Conservation (phyloP, 2,113 vertebrate genomes). For the Odontesthes bonariensis region DNA sequence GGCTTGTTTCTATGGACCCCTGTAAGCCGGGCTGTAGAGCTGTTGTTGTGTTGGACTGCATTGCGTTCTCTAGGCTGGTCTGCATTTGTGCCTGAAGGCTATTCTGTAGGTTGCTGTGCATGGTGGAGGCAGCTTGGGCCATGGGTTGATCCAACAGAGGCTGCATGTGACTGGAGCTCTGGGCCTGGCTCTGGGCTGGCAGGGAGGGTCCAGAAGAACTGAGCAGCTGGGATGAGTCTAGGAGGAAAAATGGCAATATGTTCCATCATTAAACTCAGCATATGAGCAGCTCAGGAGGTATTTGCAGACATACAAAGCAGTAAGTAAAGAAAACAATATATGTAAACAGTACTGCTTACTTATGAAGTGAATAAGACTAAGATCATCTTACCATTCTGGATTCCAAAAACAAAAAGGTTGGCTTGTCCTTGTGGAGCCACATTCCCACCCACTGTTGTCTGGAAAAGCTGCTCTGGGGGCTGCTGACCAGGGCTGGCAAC, state of each 20-base stretch:
- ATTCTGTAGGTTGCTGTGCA: constrained; percentile 74
- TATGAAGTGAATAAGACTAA: background rate
- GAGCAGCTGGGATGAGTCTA: constrained; percentile 91
- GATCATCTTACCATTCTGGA: constrained; percentile 92
- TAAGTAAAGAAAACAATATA: background rate
- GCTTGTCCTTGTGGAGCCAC: constrained; percentile 90
- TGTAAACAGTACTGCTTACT: background rate
- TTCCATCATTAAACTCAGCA: background rate
- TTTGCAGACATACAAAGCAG: background rate
- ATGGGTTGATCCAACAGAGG: constrained; percentile 90
- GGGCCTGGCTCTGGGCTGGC: constrained; percentile 87
- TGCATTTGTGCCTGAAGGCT: constrained; percentile 77
- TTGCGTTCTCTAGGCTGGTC: constrained; percentile 65
- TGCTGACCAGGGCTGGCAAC: constrained; percentile 88
- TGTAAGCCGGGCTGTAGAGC: constrained; percentile 66
- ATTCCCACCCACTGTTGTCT: constrained; percentile 85
- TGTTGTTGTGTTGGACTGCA: constrained; percentile 70
- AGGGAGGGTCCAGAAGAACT: constrained; percentile 85
- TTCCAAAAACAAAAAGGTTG: constrained; percentile 95
- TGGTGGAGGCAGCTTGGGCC: constrained; percentile 82
- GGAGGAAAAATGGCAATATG: constrained; percentile 19
- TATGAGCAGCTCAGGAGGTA: background rate
- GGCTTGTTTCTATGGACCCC: constrained; percentile 62
- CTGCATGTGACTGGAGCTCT: constrained; percentile 88
- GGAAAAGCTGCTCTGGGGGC: constrained; percentile 87